Base-by-base conservation (phyloP, 2,888 invertebrate species). In the Trichopoda pennipes region DNA sequence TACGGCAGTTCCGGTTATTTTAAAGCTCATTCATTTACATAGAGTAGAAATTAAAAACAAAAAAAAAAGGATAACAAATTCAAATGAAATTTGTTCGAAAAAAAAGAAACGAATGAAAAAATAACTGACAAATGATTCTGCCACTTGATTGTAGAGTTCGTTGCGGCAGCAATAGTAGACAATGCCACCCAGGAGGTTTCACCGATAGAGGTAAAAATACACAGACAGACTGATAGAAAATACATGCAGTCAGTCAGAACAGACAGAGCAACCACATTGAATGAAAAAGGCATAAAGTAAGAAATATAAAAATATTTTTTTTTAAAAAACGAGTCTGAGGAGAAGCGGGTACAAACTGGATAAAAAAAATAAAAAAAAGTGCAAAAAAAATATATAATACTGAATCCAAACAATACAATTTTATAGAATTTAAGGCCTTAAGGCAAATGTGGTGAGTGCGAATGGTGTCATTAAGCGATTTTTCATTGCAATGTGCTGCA, bases 391-490 rank as follows among this genome's bases (percentile, higher is more conserved):
- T 16, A 49, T 9, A 49, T 49, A 56, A 61, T 28, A 58, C 66
- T 68, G 74, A 81, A 79, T 69, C 60, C 74, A 77, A 76, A 79
- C 68, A 77, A 76, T 55, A 81, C 76, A 81, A 83, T 80, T 55
- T 70, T 56, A 77, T 76, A 79, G 79, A 75, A 82, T 73, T 80
- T 72, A 75, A 82, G 80, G 84, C 85, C 85, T 80, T 66, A 55
- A 82, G 83, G 80, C 84, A 79, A 81, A 81, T 70, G 72, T 42
- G 77, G 77, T 79, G 84, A 81, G 87, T 87, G 88, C 86, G 87
- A 87, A 88, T 87, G 88, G 88, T 88, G 90, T 88, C 89, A 89
- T 89, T 89, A 89, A 89, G 87, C 89, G 90, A 89, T 89, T 89
- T 89, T 89, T 89, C 90, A 89, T 88, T 86, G 89, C 90, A 87